phyloP scores from a whole-genome alignment of 2,888 invertebrate genomes.

The Steinernema carpocapsae region DNA sequence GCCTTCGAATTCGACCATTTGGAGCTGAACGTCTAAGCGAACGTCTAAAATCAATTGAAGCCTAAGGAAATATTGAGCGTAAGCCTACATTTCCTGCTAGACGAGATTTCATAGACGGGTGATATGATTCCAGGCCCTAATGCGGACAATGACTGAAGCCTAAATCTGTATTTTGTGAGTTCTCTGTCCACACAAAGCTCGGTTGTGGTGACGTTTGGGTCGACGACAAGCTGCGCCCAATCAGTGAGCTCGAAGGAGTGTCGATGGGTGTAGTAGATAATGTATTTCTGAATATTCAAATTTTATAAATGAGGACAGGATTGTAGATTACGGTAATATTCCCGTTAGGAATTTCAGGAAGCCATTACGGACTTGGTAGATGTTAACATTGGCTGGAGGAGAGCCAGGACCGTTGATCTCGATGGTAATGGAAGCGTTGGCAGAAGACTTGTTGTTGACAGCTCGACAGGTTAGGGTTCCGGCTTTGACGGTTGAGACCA shows the following conservation, averaged over 20 bases:
- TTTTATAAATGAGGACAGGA: not conserved
- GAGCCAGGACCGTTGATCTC: conserved; percentile 27
- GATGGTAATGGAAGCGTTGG: conserved; percentile 23
- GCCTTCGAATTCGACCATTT: conserved; percentile 31
- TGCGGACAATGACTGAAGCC: conserved; percentile 16
- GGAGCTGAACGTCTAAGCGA: not conserved
- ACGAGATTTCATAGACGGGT: conserved; percentile 23
- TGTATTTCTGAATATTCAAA: conserved; percentile 45
- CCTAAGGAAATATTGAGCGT: too few relatives aligned
- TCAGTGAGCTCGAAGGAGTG: conserved; percentile 46
- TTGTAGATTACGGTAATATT: conserved; percentile 44
- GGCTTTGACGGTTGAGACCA: not conserved
- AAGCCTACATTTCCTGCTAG: conserved; percentile 22
- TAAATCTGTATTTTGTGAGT: conserved; percentile 3
- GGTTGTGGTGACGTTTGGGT: not conserved
- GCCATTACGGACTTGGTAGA: conserved; percentile 47
- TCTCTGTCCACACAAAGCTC: conserved; percentile 4
- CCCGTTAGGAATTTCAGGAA: conserved; percentile 51
- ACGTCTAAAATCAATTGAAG: not conserved
- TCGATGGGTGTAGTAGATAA: conserved; percentile 48
- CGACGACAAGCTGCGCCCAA: conserved; percentile 45
- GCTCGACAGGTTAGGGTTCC: conserved; percentile 13
- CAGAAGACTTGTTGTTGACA: conserved; percentile 10
- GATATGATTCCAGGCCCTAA: conserved; percentile 9
- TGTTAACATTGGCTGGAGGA: conserved; percentile 41